Evolutionary conservation across 2,113 vertebrate species (phyloP), one percentile per base, ranked within the genome.

Genomic region (Mus pahari): DNA sequence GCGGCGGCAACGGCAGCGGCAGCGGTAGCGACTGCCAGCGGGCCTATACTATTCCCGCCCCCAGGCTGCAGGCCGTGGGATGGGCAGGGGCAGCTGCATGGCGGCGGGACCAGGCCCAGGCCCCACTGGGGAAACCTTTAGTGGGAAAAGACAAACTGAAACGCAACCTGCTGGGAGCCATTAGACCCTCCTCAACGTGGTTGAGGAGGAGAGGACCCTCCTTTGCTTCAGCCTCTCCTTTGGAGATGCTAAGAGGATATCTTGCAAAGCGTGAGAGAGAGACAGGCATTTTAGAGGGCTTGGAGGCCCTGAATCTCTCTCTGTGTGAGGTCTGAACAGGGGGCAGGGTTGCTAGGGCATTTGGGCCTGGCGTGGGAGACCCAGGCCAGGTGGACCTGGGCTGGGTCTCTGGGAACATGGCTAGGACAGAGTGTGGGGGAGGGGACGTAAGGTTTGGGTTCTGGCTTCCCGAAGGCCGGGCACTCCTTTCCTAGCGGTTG

Each of bases 51-150:
- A 48, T 14, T 45, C 60, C 48, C 33, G 60, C 3, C 33, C n/a
- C 45, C 28, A 28, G 42, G 83, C 26, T 50, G 66, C 64, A 24
- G 66, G 62, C 74, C 11, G 70, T n/a, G 75, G 66, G 75, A 3
- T 45, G 92, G 89, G 82, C 24, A 71, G 78, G 58, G 93, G 94
- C 71, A 19, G 86, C 94, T 55, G 86, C 75, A 14, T 89, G 79
- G 73, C 74, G 31, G 48, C 58, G 20, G 14, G 64, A 20, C 42
- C 31, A 62, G n/a, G 55, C 22, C 48, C 75, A 19, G 81, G 79
- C 58, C 71, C 48, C 8, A 48, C 75, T 3, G 31, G 45, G 66
- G 66, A 45, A 22, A 45, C 74, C 81, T 75, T 53, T 22, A 70
- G 42, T 31, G 4, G 70, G 53, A 36, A 75, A 39, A 42, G 6